Conservation (phyloP, 2,113 vertebrate species). For the Athene noctua region DNA sequence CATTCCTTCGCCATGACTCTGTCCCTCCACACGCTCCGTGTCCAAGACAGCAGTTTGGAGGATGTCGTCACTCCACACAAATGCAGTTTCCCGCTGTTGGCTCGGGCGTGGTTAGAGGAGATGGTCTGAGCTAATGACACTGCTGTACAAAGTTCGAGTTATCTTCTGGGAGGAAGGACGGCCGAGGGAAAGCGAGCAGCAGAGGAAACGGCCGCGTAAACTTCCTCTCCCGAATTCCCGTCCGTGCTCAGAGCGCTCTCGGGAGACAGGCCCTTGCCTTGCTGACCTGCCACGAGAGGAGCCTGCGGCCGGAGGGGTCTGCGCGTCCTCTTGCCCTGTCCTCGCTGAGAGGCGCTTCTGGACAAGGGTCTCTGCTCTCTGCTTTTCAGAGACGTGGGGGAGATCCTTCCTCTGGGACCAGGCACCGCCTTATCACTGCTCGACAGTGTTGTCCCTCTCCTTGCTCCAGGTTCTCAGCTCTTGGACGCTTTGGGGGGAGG, state of each 20-base stretch:
- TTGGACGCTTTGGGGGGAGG: neutral
- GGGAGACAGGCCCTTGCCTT: neutral
- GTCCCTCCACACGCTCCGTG: neutral
- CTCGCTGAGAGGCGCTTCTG: accelerated
- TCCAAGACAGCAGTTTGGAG: neutral
- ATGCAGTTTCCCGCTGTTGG: neutral
- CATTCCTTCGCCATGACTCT: neutral
- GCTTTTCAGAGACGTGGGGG: neutral
- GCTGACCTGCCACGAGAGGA: neutral
- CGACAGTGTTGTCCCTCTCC: neutral
- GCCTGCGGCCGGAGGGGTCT: neutral
- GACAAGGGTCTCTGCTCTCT: neutral
- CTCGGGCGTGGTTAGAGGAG: neutral
- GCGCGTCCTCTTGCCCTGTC: accelerated
- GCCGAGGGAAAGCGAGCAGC: neutral
- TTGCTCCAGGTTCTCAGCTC: neutral
- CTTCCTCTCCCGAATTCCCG: neutral
- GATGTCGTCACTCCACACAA: neutral
- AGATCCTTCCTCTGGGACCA: neutral
- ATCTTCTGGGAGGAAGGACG: constrained; percentile 19
- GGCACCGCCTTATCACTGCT: neutral
- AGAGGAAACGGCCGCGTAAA: neutral
- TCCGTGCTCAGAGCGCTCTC: accelerated
- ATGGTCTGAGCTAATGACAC: neutral
- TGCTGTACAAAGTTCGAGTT: neutral